Evolutionary conservation across 2,113 vertebrate genomes (phyloP), one percentile per base, ranked within the genome.

Genomic region (Anoura caudifer): DNA sequence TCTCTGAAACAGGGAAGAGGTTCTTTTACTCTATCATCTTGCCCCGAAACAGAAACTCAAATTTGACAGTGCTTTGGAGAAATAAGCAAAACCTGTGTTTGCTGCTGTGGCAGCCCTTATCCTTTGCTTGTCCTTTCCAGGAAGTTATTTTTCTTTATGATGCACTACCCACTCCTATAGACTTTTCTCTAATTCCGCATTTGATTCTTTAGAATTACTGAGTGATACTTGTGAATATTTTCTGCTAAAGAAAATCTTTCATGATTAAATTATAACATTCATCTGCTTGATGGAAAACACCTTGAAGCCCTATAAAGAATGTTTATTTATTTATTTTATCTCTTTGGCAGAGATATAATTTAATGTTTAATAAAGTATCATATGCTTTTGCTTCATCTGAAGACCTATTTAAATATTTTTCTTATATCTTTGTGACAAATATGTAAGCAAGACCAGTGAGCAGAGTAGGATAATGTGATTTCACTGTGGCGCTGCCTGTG

Each of bases 251-350:
- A 77, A 91, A 80, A 81, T 33, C 28, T 90, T 93, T 82, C 65
- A 82, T 47, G 52, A 95, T 79, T 91, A 93, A 97, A 77, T 93
- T 87, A 77, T 96, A 41, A 16, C 41, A 95, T 86, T 77, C 19
- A 63, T 67, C 70, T 88, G 3, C 24, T 79, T 91, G 67, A 93
- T 79, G 65, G 28, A 87, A 95, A 95, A 67, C 3, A 41, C 38
- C 52, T 88, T 26, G 73, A 87, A 86, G 41, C 16, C 31, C 12
- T 94, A 36, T 92, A 95, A 92, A 94, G 28, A 86, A 81, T 79
- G 75, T 7, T 65, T 88, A 73, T 69, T 79, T 95, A 43, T 84
- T 65, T 72, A 81, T 72, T 31, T 87, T 72, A 93, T 65, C 41
- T 80, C 72, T 67, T 94, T 88, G n/a, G 9, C 38, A 91, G 88